Conservation (phyloP, 2,797 vertebrate species). For the Fistularia commersonii region DNA sequence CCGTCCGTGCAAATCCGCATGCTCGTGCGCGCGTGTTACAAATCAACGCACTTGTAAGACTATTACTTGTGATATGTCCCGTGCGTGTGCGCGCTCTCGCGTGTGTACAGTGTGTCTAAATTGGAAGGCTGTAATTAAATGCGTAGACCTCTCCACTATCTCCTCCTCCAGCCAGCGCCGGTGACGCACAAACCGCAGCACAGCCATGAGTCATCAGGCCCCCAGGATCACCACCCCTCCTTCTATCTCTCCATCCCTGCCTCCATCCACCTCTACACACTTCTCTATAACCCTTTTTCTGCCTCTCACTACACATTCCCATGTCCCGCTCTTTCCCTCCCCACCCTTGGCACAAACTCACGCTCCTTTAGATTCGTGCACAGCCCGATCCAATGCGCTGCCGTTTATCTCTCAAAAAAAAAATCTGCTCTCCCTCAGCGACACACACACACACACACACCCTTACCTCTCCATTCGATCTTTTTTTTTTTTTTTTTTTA, state of each 20-base stretch:
- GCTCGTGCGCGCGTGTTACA: slow-evolving; percentile 2
- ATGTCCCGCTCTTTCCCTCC: slow-evolving; percentile 66
- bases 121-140: slow-evolving; percentile 86
- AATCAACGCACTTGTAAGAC: slow-evolving; percentile 53
- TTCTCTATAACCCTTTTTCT: slow-evolving; percentile 68
- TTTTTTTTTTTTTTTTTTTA: slow-evolving; percentile 60
- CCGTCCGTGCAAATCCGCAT: slow-evolving; percentile 10
- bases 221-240: slow-evolving; percentile 82
- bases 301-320: slow-evolving; percentile 69
- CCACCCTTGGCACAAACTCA: too few relatives aligned
- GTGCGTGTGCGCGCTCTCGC: slow-evolving; percentile 43
- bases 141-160: slow-evolving; percentile 84
- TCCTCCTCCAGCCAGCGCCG: slow-evolving; percentile 83
- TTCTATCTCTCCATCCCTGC: slow-evolving; percentile 76
- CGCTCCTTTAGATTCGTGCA: slow-evolving; percentile 53
- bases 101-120: slow-evolving; percentile 83
- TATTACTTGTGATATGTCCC: slow-evolving; percentile 67
- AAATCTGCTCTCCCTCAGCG: too few relatives aligned
- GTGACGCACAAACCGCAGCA: slow-evolving; percentile 84
- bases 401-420: slow-evolving; percentile 55
- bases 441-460: slow-evolving; percentile 16
- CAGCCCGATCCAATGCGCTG: slow-evolving; percentile 51
- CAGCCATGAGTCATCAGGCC: slow-evolving; percentile 85
- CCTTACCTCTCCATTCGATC: slow-evolving; percentile 46
- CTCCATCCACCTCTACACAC: slow-evolving; percentile 67